Evolutionary conservation across 2,797 vertebrate genomes (phyloP).

Genomic region (Sciaenops ocellatus): DNA sequence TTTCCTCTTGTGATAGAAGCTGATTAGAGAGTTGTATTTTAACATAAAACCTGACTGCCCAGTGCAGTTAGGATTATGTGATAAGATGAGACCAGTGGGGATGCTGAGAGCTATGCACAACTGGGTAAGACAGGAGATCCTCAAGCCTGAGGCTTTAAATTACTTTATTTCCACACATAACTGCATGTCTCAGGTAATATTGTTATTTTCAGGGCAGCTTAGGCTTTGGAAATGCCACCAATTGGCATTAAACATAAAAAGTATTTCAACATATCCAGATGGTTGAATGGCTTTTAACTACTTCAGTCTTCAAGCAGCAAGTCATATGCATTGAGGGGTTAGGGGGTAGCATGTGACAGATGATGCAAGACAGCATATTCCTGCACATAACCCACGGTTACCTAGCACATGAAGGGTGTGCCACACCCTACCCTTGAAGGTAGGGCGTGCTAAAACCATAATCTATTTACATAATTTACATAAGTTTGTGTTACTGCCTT

Average conservation of each 20-base stretch:
- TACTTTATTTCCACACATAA: not conserved
- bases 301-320: not conserved
- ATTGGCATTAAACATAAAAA: not conserved
- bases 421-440: too few relatives aligned
- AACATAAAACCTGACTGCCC: slow-evolving; percentile 10
- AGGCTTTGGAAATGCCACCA: not conserved
- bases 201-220: not conserved
- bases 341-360: not conserved
- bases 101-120: slow-evolving; percentile 17
- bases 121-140: not conserved
- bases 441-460: not conserved
- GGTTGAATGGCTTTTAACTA: not conserved
- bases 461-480: not conserved
- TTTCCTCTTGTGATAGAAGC: slow-evolving; percentile 12
- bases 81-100: not conserved
- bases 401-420: not conserved
- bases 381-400: not conserved
- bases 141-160: slow-evolving; percentile 14
- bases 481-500: not conserved
- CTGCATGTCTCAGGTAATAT: not conserved
- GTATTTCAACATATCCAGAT: not conserved
- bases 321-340: not conserved
- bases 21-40: slow-evolving; percentile 38
- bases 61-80: slow-evolving; percentile 12
- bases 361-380: not conserved